These are phyloP conservation scores for Myanophis thanlyinensis DNA, from an alignment of 2,113 vertebrate species.

Conservation along the genomic window DNA sequence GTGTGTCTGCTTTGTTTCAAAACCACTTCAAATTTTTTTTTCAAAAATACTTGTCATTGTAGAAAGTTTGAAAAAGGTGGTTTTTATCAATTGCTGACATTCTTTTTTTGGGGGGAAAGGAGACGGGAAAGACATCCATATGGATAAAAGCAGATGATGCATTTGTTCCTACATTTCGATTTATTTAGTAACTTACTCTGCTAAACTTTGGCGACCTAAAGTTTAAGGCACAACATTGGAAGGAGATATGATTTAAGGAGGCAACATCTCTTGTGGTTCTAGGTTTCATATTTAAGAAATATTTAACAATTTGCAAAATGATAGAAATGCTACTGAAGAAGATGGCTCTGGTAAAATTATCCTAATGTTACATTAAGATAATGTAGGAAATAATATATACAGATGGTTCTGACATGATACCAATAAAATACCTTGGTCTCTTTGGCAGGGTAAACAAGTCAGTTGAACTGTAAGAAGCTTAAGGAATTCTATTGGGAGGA, in stretches of 20 bases:
- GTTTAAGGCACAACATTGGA: not conserved
- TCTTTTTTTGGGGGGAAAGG: not conserved
- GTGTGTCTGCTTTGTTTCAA: not conserved
- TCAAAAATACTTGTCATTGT: not conserved
- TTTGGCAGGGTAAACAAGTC: not conserved
- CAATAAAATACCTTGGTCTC: not conserved
- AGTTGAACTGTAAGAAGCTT: not conserved
- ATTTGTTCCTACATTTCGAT: not conserved
- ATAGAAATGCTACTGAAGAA: not conserved
- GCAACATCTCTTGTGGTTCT: not conserved
- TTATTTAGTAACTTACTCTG: not conserved
- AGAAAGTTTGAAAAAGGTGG: not conserved
- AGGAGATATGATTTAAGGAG: not conserved
- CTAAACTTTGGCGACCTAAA: not conserved
- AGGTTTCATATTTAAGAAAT: not conserved
- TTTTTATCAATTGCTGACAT: conserved; percentile 18
- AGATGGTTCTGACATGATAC: not conserved
- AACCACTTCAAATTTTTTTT: not conserved
- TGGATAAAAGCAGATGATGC: not conserved
- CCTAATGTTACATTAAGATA: not conserved
- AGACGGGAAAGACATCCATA: not conserved
- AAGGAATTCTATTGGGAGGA: not conserved
- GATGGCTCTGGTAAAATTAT: not conserved
- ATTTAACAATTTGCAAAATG: not conserved
- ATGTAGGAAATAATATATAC: too few species aligned